phyloP scores from a whole-genome alignment of 2,888 invertebrate species.

The Eupithecia inturbata region DNA sequence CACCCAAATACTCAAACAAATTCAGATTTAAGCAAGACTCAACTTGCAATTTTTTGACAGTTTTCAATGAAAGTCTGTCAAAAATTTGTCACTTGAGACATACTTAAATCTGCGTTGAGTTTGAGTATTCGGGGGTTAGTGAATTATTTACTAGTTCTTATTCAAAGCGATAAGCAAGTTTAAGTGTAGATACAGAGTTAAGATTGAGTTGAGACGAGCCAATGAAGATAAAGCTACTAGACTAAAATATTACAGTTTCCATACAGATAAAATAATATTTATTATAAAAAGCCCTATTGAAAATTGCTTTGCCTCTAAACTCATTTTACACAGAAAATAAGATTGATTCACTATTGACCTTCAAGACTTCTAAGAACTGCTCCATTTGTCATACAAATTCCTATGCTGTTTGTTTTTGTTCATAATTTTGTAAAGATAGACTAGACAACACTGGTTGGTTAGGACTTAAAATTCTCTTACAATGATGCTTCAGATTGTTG shows the following conservation, averaged over 20 bases:
- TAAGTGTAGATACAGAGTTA: not conserved
- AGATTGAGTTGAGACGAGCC: not conserved
- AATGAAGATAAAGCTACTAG: not conserved
- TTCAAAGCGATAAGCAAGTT: not conserved
- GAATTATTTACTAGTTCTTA: not conserved
- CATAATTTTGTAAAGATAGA: constrained; percentile 28
- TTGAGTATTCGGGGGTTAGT: too few relatives aligned
- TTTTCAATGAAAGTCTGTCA: too few relatives aligned
- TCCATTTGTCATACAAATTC: constrained; percentile 65
- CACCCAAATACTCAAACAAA: too few relatives aligned
- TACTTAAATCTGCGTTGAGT: too few relatives aligned
- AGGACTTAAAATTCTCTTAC: not conserved
- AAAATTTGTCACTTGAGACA: too few relatives aligned
- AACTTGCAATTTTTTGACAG: too few relatives aligned
- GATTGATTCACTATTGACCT: constrained; percentile 59
- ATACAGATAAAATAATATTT: not conserved
- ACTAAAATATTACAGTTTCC: not conserved
- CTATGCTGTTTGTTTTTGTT: constrained; percentile 54
- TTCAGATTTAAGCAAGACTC: too few relatives aligned
- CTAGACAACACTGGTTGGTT: not conserved
- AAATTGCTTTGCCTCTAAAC: not conserved
- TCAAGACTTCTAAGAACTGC: constrained; percentile 60
- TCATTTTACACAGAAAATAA: not conserved
- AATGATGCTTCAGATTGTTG: not conserved
- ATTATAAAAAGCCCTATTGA: not conserved